A percentile compares a stretch with the other conserved stretches of the same genome.
These are phyloP conservation scores for Drosophila birchii DNA, from an alignment of 2,888 invertebrate species.

Conservation along the genomic window DNA sequence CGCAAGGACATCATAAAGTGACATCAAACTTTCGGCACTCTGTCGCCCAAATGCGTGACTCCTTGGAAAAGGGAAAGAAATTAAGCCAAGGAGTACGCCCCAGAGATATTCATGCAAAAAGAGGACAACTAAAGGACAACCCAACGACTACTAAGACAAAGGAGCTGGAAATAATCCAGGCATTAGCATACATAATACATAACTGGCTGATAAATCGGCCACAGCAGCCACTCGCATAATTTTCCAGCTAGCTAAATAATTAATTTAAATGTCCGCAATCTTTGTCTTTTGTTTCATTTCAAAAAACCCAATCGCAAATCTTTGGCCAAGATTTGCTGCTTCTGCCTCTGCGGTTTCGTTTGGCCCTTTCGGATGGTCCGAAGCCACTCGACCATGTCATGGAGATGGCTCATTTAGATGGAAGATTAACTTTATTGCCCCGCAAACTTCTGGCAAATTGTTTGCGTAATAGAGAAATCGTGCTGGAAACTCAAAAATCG, in stretches of 20 bases:
- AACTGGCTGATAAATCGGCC: conserved; percentile 21
- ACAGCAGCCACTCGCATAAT: conserved; percentile 25
- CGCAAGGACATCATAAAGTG: conserved; percentile 33
- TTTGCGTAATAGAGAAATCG: conserved; percentile 77
- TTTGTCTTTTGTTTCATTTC: conserved; percentile 19
- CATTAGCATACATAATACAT: conserved; percentile 45
- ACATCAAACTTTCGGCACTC: conserved; percentile 22
- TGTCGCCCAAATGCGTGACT: conserved; percentile 25
- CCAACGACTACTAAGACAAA: neutral
- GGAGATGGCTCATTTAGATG: conserved; percentile 73
- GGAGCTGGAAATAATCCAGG: conserved; percentile 14
- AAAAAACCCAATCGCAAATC: conserved; percentile 21
- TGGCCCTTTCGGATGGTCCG: conserved; percentile 29
- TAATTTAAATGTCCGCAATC: conserved; percentile 44
- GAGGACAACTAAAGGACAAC: conserved; percentile 13
- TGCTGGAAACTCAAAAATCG: conserved; percentile 42
- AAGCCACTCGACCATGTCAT: conserved; percentile 66
- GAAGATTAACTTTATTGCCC: conserved; percentile 76
- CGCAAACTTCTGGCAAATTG: conserved; percentile 74
- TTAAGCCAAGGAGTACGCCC: conserved; percentile 19
- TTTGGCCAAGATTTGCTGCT: conserved; percentile 10
- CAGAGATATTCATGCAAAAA: conserved; percentile 1
- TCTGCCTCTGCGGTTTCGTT: conserved; percentile 47
- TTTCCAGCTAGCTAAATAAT: conserved; percentile 43
- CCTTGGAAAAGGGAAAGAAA: conserved; percentile 3